Evolutionary conservation across 2,113 vertebrate genomes (phyloP).

Genomic region (Delphinus delphis): DNA sequence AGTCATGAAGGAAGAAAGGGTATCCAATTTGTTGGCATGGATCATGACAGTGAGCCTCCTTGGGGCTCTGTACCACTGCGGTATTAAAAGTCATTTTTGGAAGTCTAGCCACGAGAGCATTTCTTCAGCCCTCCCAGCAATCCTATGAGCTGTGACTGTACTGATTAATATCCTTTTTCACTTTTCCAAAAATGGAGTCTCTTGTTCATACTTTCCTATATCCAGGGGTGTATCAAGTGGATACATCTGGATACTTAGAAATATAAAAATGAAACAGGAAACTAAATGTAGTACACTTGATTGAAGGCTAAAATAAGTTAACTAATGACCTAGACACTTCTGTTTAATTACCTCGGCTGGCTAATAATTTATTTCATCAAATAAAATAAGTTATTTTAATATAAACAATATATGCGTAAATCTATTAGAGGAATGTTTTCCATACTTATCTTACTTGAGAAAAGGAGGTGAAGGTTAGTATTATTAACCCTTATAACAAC

Average conservation of each 20-base stretch:
- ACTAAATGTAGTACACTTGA: background rate
- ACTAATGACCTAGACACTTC: background rate
- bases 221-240: background rate
- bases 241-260: background rate
- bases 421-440: background rate
- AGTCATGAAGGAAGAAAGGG: background rate
- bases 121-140: background rate
- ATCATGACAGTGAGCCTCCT: background rate
- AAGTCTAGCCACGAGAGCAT: background rate
- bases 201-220: background rate
- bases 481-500: background rate
- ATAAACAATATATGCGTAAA: background rate
- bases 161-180: background rate
- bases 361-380: background rate
- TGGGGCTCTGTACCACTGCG: background rate
- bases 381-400: background rate
- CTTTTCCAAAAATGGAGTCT: background rate
- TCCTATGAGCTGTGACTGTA: background rate
- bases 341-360: background rate
- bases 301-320: background rate
- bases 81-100: background rate
- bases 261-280: background rate
- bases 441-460: background rate
- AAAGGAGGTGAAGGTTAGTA: background rate
- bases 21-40: background rate